phyloP scores from a whole-genome alignment of 2,888 invertebrate species.

The Lottia scabra region DNA sequence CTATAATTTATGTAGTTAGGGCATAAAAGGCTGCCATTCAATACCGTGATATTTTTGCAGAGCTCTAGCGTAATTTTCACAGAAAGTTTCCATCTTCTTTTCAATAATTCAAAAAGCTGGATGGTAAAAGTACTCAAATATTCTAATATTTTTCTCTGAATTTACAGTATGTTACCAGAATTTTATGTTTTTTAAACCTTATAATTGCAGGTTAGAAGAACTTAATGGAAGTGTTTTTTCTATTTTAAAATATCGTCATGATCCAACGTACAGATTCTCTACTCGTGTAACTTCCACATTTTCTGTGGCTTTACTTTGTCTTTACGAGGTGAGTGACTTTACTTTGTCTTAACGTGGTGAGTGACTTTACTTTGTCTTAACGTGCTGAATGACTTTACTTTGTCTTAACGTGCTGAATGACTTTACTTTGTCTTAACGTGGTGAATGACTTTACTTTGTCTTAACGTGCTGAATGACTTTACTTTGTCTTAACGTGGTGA shows the following conservation, averaged over 20 bases:
- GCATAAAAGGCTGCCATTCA: no score
- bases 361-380: conserved; percentile 35
- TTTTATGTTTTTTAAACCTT: no score
- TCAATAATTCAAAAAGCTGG: no score
- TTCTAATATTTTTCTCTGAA: no score
- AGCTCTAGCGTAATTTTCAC: no score
- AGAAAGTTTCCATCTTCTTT: no score
- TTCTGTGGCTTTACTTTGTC: conserved; percentile 34
- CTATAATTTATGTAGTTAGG: no score
- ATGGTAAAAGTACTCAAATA: no score
- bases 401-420: conserved; percentile 29
- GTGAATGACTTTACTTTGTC: conserved; percentile 30
- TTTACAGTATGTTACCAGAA: no score
- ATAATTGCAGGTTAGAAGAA: not conserved
- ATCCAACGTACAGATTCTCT: conserved; percentile 34
- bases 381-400: conserved; percentile 30
- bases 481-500: conserved; percentile 27
- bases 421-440: conserved; percentile 27
- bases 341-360: conserved; percentile 26
- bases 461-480: conserved; percentile 32
- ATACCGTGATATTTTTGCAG: no score
- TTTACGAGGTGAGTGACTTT: conserved; percentile 33
- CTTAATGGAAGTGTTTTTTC: not conserved
- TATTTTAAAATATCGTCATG: conserved; percentile 12
- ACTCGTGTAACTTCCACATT: conserved; percentile 30